Evolutionary conservation across 2,113 vertebrate species (phyloP).

Genomic region (Grammomys surdaster): DNA sequence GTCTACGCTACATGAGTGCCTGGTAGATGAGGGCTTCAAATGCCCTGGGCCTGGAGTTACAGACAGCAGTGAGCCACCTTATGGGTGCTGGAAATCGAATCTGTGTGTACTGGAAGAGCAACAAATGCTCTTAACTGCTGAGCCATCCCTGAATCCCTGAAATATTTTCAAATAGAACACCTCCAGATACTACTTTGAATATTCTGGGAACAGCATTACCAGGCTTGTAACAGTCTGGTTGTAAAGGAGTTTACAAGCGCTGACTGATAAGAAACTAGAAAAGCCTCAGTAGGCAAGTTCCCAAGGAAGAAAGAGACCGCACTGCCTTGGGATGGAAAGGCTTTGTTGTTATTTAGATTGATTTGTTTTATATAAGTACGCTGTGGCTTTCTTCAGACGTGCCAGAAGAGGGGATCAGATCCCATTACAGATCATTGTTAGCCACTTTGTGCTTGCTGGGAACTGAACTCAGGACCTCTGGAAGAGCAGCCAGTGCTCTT

Average conservation of each 20-base stretch:
- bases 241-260: background rate
- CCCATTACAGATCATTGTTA: no score
- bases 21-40: background rate
- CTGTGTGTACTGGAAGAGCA: background rate
- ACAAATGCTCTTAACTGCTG: background rate
- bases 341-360: no score
- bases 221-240: no score
- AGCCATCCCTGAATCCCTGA: background rate
- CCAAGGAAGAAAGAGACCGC: background rate
- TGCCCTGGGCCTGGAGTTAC: background rate
- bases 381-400: no score
- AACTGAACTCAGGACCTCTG: no score
- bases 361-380: no score
- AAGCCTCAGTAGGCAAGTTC: background rate
- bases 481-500: no score
- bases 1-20: background rate
- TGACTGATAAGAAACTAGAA: background rate
- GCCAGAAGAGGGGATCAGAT: no score
- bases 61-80: no score
- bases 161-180: background rate
- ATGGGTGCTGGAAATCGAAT: background rate
- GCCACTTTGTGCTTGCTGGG: no score
- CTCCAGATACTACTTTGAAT: background rate
- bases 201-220: background rate
- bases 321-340: background rate